phyloP scores from a whole-genome alignment of 2,888 invertebrate genomes.

The Hypolimnas misippus region DNA sequence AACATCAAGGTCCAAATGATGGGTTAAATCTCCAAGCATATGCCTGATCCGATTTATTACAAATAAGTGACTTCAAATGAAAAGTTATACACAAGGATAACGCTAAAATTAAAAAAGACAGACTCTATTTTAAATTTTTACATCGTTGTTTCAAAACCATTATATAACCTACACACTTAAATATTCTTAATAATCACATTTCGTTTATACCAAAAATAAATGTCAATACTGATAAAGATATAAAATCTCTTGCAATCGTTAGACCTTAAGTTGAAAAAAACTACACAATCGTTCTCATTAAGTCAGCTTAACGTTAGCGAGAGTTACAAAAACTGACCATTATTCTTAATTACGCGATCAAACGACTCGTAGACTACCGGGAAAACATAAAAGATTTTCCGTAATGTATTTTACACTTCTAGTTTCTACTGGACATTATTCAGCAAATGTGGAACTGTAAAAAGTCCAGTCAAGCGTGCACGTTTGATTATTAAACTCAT shows the following conservation, averaged over 20 bases:
- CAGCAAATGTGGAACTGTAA: constrained; percentile 16
- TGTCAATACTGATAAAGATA: neutral
- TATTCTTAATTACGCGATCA: constrained; percentile 33
- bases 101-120: too few species aligned
- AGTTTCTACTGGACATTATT: constrained; percentile 24
- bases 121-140: too few species aligned
- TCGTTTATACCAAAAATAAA: too few species aligned
- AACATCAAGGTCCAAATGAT: too few species aligned
- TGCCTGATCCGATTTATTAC: too few species aligned
- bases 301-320: constrained; percentile 2
- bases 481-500: constrained; percentile 11
- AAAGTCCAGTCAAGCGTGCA: constrained; percentile 23
- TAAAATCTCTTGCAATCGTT: neutral
- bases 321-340: constrained; percentile 29
- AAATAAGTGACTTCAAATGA: too few species aligned
- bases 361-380: constrained; percentile 22
- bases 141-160: too few species aligned
- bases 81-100: too few species aligned
- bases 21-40: too few species aligned
- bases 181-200: too few species aligned
- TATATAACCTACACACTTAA: too few species aligned
- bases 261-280: neutral
- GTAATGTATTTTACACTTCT: constrained; percentile 24
- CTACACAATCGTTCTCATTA: constrained; percentile 14
- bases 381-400: constrained; percentile 28